Percentiles rank a stretch among this genome's conserved stretches.
phyloP scores from a whole-genome alignment of 2,888 invertebrate species.

The Caprella mutica region DNA sequence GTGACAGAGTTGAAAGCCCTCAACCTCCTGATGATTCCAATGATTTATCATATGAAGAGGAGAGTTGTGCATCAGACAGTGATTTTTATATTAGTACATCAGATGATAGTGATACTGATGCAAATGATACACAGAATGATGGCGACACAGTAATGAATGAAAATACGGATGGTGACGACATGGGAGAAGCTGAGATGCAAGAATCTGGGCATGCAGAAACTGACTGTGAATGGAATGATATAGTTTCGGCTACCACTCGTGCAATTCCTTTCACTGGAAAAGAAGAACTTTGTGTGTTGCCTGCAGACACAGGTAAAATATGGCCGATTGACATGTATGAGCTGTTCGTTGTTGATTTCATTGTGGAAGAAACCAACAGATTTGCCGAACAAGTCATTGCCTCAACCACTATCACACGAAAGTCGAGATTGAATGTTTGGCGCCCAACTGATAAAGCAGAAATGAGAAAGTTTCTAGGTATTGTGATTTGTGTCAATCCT shows the following conservation, averaged over 20 bases:
- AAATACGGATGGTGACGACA: background rate
- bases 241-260: background rate
- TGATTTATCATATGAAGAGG: background rate
- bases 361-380: slow-evolving; percentile 15
- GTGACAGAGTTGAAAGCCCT: background rate
- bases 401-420: background rate
- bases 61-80: slow-evolving; percentile 2
- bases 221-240: slow-evolving; percentile 5
- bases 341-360: slow-evolving; percentile 12
- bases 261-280: slow-evolving; percentile 5
- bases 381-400: slow-evolving; percentile 8
- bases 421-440: slow-evolving; percentile 5
- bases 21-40: background rate
- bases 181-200: slow-evolving; percentile 1
- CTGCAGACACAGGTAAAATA: background rate
- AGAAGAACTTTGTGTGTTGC: background rate
- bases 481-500: too few relatives aligned
- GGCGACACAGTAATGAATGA: background rate
- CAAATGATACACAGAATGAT: background rate
- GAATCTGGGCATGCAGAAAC: background rate
- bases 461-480: slow-evolving; percentile 16
- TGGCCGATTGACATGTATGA: too few relatives aligned
- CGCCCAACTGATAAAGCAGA: slow-evolving; percentile 6
- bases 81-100: background rate
- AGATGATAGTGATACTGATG: background rate